Percentiles rank a stretch among this genome's conserved stretches.
Evolutionary conservation across 2,113 vertebrate genomes (phyloP).

Genomic region (Prionailurus bengalensis): DNA sequence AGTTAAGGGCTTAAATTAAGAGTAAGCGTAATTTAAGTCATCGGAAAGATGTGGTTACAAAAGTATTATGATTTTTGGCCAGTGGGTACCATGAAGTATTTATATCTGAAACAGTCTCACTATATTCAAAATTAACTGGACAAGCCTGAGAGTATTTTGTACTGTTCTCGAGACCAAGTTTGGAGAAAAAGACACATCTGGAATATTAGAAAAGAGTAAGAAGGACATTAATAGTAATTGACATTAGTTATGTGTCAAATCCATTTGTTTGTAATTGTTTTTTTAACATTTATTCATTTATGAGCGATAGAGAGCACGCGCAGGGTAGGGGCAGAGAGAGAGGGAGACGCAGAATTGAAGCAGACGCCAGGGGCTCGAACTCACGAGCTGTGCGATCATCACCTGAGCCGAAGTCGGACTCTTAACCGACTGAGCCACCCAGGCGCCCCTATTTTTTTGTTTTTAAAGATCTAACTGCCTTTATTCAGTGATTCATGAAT

Average conservation of each 20-base stretch:
- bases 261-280: not conserved
- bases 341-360: too few species aligned
- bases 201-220: not conserved
- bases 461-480: not conserved
- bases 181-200: not conserved
- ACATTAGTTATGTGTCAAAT: not conserved
- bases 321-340: too few species aligned
- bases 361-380: too few species aligned
- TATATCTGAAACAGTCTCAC: not conserved
- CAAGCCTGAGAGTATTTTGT: not conserved
- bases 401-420: too few species aligned
- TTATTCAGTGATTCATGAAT: not conserved
- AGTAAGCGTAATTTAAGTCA: not conserved
- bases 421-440: too few species aligned
- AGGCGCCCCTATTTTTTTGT: too few species aligned
- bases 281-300: too few species aligned
- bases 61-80: not conserved
- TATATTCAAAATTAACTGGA: not conserved
- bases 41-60: not conserved
- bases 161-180: not conserved
- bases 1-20: not conserved
- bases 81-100: not conserved
- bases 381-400: too few species aligned
- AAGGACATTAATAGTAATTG: not conserved
- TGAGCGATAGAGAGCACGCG: too few species aligned